Evolutionary conservation across 2,113 vertebrate species (phyloP), one percentile per base, ranked within the genome.

Genomic region (Notothenia coriiceps): DNA sequence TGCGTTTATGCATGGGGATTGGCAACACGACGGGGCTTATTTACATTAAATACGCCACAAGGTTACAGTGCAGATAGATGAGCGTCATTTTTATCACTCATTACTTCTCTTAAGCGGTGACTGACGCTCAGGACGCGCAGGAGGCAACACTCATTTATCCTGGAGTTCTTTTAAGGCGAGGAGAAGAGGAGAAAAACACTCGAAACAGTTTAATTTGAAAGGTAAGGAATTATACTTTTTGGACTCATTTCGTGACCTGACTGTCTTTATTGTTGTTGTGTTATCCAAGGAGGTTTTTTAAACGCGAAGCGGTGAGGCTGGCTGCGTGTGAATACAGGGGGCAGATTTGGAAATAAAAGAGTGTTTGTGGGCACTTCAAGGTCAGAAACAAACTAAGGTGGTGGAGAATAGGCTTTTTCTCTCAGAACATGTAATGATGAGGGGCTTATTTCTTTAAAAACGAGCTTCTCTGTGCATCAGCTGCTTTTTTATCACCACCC

Each of bases 1-100:
- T 92, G 95, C 94, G 95, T 96, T 94, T 96, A 93, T 96, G 95
- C 94, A 92, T 85, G 96, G 51, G 96, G 96, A 98, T 95, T 97
- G 97, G 97, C 97, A 98, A 96, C 97, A 97, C 96, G 97, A 97
- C 97, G 96, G 85, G 95, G 96, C 97, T 98, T 99, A 98, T 99
- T 99, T 98, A 98, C 98, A 99, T 99, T 98, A 99, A 98, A 99
- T 97, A 96, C 97, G 97, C 97, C 97, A 97, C 98, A 98, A 98
- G 98, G 98, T 99, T 99, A 98, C 97, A 97, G 97, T 97, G 96
- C 96, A 95, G 95, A 97, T 96, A 96, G 95, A 97, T 97, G 97
- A 97, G 96, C 97, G 97, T 97, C 98, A 97, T 97, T 97, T 93
- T 97, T 96, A 97, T 96, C 96, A 96, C 97, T 98, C 96, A 97